phyloP scores from a whole-genome alignment of 2,113 vertebrate species.

The Cricetomys ansorgei region DNA sequence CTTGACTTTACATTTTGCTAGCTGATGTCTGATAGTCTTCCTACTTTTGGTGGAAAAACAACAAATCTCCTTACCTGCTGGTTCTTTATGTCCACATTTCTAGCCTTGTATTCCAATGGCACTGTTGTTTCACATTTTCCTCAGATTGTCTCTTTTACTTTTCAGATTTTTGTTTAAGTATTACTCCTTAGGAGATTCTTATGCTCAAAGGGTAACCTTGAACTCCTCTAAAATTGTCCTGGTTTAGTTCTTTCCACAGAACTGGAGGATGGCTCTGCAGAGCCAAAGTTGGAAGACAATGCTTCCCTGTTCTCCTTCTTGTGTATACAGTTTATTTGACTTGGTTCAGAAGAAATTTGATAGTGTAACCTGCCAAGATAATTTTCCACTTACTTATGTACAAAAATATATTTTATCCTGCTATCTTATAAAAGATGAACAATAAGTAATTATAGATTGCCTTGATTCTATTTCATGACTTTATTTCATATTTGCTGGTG shows the following conservation, averaged over 20 bases:
- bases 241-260: background rate
- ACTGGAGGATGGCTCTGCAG: too few species aligned
- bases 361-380: background rate
- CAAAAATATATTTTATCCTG: background rate
- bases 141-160: background rate
- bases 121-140: background rate
- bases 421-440: background rate
- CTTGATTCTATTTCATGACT: background rate
- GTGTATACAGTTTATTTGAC: background rate
- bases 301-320: background rate
- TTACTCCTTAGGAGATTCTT: background rate
- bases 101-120: background rate
- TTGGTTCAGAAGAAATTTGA: background rate
- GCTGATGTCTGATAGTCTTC: background rate
- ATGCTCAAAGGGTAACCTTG: background rate
- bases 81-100: background rate
- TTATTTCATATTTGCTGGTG: background rate
- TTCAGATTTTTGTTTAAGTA: background rate
- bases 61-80: background rate
- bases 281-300: too few species aligned
- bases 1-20: background rate
- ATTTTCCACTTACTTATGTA: background rate
- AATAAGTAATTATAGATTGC: background rate
- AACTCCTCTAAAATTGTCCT: background rate
- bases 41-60: rapidly evolving